These are phyloP conservation scores for Dendroctonus valens DNA, from an alignment of 1,140 invertebrate species.

Conservation along the genomic window DNA sequence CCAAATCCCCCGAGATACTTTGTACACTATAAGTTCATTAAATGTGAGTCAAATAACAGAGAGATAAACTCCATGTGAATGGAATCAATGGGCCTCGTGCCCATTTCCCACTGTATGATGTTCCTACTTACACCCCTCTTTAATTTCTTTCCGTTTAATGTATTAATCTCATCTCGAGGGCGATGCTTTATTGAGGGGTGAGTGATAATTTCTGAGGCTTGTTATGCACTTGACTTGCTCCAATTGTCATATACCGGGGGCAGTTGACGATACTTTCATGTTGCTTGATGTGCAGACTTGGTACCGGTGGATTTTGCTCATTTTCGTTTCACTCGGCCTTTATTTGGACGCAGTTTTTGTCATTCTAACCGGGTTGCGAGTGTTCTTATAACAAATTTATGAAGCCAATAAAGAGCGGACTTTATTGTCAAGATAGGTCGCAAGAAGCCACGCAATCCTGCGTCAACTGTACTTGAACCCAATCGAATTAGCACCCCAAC, in stretches of 20 bases:
- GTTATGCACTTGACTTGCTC: slow-evolving; percentile 18
- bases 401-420: background rate
- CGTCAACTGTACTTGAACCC: slow-evolving; percentile 14
- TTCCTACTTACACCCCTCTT: slow-evolving; percentile 31
- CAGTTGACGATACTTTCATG: background rate
- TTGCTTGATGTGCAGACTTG: too few relatives aligned
- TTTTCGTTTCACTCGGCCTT: too few relatives aligned
- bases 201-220: slow-evolving; percentile 26
- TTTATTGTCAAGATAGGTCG: background rate
- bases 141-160: slow-evolving; percentile 33
- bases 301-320: background rate
- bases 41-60: slow-evolving; percentile 45
- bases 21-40: slow-evolving; percentile 47
- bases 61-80: slow-evolving; percentile 37
- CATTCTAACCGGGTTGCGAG: too few relatives aligned
- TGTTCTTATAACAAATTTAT: too few relatives aligned
- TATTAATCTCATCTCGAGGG: slow-evolving; percentile 33
- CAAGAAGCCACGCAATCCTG: slow-evolving; percentile 17
- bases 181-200: slow-evolving; percentile 22
- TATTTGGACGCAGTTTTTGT: too few relatives aligned
- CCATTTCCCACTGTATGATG: slow-evolving; percentile 30
- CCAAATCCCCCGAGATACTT: slow-evolving; percentile 37
- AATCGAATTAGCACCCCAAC: slow-evolving; percentile 20
- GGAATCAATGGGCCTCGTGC: slow-evolving; percentile 14
- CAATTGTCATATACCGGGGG: background rate